Evolutionary conservation across 2,797 vertebrate species (phyloP).

Genomic region (Alosa sapidissima): DNA sequence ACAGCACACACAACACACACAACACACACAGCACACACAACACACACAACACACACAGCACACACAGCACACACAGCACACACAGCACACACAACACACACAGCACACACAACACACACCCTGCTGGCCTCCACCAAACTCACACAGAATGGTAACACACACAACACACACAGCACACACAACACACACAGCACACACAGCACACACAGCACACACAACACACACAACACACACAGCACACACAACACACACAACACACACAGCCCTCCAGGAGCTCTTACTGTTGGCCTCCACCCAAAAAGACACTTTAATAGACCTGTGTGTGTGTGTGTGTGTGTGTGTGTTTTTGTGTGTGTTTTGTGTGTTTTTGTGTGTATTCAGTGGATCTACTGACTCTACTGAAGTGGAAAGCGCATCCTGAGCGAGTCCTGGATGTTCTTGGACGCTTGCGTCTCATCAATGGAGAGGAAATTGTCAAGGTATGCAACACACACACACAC

Average conservation of each 20-base stretch:
- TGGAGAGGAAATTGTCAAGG: conserved; percentile 98
- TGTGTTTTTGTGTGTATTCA: conserved; percentile 59
- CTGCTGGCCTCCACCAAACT: too few species aligned
- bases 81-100: conserved; percentile 86
- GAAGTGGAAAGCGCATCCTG: conserved; percentile 98
- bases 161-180: too few species aligned
- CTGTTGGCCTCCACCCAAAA: not conserved
- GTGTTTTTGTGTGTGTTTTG: conserved; percentile 2
- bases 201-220: too few species aligned
- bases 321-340: not conserved
- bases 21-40: conserved; percentile 52
- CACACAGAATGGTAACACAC: too few species aligned
- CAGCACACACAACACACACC: not conserved
- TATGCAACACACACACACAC: conserved; percentile 53
- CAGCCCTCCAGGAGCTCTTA: not conserved
- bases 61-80: conserved; percentile 75
- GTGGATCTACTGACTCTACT: conserved; percentile 96
- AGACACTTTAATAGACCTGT: not conserved
- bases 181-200: too few species aligned
- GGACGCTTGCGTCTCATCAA: conserved; percentile 92
- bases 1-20: too few species aligned
- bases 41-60: conserved; percentile 94
- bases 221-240: too few species aligned
- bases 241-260: too few species aligned
- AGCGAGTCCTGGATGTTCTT: conserved; percentile 94